These are phyloP conservation scores for Callosobruchus maculatus DNA, from an alignment of 2,888 invertebrate species.

Conservation along the genomic window DNA sequence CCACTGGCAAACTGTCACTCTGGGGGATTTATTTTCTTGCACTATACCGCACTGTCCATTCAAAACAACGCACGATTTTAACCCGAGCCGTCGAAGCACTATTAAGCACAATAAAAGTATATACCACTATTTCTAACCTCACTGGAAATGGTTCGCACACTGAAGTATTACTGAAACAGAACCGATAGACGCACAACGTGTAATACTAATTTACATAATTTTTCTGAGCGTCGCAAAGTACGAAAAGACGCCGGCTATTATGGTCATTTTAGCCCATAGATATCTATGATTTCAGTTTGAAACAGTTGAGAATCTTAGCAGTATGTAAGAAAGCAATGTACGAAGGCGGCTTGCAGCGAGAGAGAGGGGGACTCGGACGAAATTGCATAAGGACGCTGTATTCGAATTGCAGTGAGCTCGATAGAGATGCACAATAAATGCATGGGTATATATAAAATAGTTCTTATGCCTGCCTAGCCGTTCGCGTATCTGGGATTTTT, in stretches of 20 bases:
- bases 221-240: constrained; percentile 3
- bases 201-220: constrained; percentile 3
- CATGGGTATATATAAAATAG: constrained; percentile 28
- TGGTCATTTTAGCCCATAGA: constrained; percentile 39
- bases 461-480: constrained; percentile 27
- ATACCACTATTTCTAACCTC: constrained; percentile 23
- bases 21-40: neutral
- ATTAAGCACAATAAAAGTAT: constrained; percentile 12
- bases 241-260: constrained; percentile 10
- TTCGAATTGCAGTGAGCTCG: constrained; percentile 24
- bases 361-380: constrained; percentile 22
- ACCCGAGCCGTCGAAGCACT: neutral
- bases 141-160: constrained; percentile 7
- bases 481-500: constrained; percentile 25
- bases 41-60: neutral
- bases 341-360: constrained; percentile 29
- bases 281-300: constrained; percentile 45
- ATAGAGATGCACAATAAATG: constrained; percentile 27
- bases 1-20: neutral
- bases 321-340: constrained; percentile 40
- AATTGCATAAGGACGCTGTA: constrained; percentile 29
- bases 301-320: constrained; percentile 46
- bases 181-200: neutral
- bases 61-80: neutral
- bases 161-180: neutral